Evolutionary conservation across 2,113 vertebrate species (phyloP).

Genomic region (Heteronetta atricapilla): DNA sequence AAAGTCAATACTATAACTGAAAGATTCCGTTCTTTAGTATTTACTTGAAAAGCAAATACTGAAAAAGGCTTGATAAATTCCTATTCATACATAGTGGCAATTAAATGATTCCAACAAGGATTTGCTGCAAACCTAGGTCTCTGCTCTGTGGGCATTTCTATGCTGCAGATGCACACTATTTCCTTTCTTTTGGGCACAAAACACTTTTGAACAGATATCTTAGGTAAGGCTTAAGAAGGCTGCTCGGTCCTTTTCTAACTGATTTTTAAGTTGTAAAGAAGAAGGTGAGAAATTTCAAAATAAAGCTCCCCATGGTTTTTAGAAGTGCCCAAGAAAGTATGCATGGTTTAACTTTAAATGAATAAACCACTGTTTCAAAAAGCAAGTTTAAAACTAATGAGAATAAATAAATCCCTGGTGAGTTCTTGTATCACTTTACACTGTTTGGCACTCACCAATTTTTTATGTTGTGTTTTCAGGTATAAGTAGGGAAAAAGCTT

Average conservation of each 20-base stretch:
- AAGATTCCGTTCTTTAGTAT: neutral
- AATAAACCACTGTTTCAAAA: neutral
- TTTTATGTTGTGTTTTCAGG: neutral
- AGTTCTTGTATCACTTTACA: neutral
- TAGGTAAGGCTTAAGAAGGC: neutral
- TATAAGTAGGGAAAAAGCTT: neutral
- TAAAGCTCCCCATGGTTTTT: neutral
- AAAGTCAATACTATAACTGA: neutral
- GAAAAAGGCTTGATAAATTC: neutral
- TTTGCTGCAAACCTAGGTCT: neutral
- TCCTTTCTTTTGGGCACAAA: neutral
- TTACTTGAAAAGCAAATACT: neutral
- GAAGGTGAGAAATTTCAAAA: neutral
- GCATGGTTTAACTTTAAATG: neutral
- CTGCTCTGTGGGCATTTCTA: neutral
- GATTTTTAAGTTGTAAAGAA: neutral
- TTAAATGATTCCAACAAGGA: neutral
- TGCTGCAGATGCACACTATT: neutral
- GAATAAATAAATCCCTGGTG: neutral
- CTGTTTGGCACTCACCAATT: neutral
- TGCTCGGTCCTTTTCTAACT: neutral
- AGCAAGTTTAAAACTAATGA: neutral
- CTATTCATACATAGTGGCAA: neutral
- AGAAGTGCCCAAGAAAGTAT: neutral
- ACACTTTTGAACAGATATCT: neutral